Base-by-base conservation (phyloP, 2,797 vertebrate genomes). In the Morelia viridis region DNA sequence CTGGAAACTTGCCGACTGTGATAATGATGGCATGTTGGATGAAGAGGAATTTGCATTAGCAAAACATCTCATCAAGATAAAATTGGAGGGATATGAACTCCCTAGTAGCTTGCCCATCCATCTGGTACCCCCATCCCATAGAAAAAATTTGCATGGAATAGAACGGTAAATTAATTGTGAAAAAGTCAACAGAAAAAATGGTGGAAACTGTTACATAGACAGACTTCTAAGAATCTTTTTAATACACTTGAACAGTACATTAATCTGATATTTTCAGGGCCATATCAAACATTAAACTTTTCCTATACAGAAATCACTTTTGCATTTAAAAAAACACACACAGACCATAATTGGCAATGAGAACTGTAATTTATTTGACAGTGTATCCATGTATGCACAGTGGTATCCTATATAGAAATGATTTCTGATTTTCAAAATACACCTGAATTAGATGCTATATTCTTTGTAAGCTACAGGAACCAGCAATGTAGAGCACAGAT, bases 21-120 rank as follows among this genome's bases (percentile, higher is more conserved):
- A 99, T 96, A 97, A 94, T 0, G 99, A 99, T 19, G 99, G 99
- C 92, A 99, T 99, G 99, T 97, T 99, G 97, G 99, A 99, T 4
- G 99, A 99, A 91, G 98, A 99, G 96, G 99, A 99, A 96, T 99
- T 99, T 5, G 99, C 99, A 0, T 97, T 99, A 89, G 99, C 99
- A 24, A 99, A 99, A 96, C 98, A 99, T 93, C 99, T 99, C 89
- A 99, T 99, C 96, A 99, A 98, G 97, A 96, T 99, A 95, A 99
- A 99, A 94, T 97, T 99, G 92, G 99, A 99, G 80, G 99, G 99
- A 5, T 99, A 98, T 17, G 99, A 99, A 97, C 97, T 99, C 64
- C 99, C 99, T 62, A 94, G 46, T 85, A 98, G 97, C 0, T 97
- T 99, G 46, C 99, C 99, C 6, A 50, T 84, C 0, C 99, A 99